Percentiles rank a stretch among this genome's conserved stretches.
These are phyloP conservation scores for Protobothrops flavoviridis DNA, from an alignment of 2,113 vertebrate genomes.

Conservation along the genomic window DNA sequence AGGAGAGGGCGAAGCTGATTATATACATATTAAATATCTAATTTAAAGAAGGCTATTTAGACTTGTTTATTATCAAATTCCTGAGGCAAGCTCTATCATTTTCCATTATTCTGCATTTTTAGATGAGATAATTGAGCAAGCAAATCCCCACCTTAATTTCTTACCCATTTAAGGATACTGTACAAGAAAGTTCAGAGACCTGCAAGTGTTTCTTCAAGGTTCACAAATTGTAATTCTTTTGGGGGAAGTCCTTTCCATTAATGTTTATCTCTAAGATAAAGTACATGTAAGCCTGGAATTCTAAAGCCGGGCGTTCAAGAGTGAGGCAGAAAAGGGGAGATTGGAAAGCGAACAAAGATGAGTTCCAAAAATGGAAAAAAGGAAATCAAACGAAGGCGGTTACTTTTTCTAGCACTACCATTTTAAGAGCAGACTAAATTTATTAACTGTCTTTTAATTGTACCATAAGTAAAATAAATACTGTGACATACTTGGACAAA, in stretches of 20 bases:
- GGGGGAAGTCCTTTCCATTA: not conserved
- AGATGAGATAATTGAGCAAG: not conserved
- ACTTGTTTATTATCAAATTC: not conserved
- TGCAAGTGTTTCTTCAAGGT: not conserved
- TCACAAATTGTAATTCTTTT: constrained; percentile 12
- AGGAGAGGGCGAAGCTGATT: not conserved
- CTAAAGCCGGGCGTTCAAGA: not conserved
- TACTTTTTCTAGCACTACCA: constrained; percentile 36
- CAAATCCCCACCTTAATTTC: not conserved
- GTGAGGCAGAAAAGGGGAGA: not conserved
- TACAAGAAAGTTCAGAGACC: not conserved
- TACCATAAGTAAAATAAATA: constrained; percentile 35
- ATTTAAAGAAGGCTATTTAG: not conserved
- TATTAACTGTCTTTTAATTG: constrained; percentile 43
- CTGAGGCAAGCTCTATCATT: not conserved
- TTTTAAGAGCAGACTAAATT: constrained; percentile 43
- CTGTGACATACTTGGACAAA: constrained; percentile 17
- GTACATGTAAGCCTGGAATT: constrained; percentile 18
- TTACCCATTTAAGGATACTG: not conserved
- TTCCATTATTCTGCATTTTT: not conserved
- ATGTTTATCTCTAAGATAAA: constrained; percentile 18
- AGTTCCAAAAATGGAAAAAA: constrained; percentile 44
- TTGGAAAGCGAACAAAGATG: not conserved
- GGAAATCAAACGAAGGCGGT: constrained; percentile 25
- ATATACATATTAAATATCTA: not conserved